Conservation (phyloP, 2,888 invertebrate genomes). For the Eulithis testata region DNA sequence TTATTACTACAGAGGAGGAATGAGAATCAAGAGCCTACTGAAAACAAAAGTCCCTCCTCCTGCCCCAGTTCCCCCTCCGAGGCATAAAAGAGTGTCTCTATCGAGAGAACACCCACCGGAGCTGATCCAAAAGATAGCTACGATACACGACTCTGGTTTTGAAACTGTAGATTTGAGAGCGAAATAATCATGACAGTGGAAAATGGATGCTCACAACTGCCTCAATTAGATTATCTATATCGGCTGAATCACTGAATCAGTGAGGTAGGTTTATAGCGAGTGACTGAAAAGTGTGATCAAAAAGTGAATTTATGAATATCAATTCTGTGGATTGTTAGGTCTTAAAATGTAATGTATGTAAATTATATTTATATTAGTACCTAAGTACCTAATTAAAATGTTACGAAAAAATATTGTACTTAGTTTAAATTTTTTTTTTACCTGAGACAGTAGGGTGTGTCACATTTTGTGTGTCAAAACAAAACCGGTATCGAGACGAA, state of each 20-base stretch:
- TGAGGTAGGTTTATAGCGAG: not conserved
- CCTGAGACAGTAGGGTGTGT: not conserved
- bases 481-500: conserved; percentile 18
- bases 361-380: conserved; percentile 69
- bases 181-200: conserved; percentile 49
- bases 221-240: conserved; percentile 33
- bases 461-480: not conserved
- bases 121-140: conserved; percentile 66
- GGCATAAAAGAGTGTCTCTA: conserved; percentile 71
- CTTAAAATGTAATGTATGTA: conserved; percentile 53
- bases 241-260: not conserved
- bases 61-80: conserved; percentile 75
- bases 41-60: conserved; percentile 71
- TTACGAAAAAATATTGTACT: conserved; percentile 43
- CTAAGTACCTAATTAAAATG: conserved; percentile 58
- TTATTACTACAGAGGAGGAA: conserved; percentile 90
- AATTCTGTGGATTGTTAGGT: conserved; percentile 38
- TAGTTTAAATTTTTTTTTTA: not conserved
- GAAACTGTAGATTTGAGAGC: conserved; percentile 78
- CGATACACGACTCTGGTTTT: conserved; percentile 74
- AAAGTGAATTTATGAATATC: conserved; percentile 32
- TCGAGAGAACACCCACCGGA: conserved; percentile 73
- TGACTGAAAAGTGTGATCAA: conserved; percentile 43
- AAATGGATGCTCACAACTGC: conserved; percentile 39
- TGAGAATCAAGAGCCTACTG: conserved; percentile 86